Base-by-base conservation (phyloP, 2,113 vertebrate genomes). In the Ctenomys sociabilis region DNA sequence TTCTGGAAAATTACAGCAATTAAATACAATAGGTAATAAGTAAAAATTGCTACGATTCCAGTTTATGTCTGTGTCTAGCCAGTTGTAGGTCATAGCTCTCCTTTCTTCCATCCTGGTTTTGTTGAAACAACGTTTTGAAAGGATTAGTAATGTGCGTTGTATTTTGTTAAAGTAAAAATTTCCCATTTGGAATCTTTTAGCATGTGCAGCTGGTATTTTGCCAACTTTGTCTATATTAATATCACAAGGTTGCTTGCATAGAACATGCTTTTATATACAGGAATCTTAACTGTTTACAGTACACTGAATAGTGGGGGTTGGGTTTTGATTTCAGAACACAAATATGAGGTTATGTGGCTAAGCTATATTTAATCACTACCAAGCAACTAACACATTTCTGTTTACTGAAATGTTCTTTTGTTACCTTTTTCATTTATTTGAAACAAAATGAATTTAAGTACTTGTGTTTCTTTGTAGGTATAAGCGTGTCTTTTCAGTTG, bases 401-500 rank as follows among this genome's bases (percentile, higher is more conserved):
- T 83, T 88, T 91, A 93, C 82, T 90, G n/a, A 96, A 91, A 61
- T 94, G 37, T 37, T 95, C 54, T 19, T 97, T 22, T 95, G 10
- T 88, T 94, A 35, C 85, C 92, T 91, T 87, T 93, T 1, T 89
- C 63, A 57, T 40, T 93, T 64, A 17, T 90, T 95, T 93, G 90
- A 96, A 82, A 86, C 77, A 96, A 77, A 89, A 88, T 96, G 78
- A 97, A 92, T 91, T 95, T 96, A 98, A 40, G 86, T 40, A 26
- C 1, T 89, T 90, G 70, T 88, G 87, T 97, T 30, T 84, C 78
- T 68, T 96, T 97, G 28, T 97, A 99, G 99, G 98, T 99, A 99
- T 97, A 99, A 99, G 92, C 98, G 99, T 96, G 99, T 99, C 89
- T 99, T 99, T 98, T 99, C 99, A 30, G 98, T 99, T 97, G 99